phyloP scores from a whole-genome alignment of 2,888 invertebrate genomes.

The Drosophila neoperkinsi region DNA sequence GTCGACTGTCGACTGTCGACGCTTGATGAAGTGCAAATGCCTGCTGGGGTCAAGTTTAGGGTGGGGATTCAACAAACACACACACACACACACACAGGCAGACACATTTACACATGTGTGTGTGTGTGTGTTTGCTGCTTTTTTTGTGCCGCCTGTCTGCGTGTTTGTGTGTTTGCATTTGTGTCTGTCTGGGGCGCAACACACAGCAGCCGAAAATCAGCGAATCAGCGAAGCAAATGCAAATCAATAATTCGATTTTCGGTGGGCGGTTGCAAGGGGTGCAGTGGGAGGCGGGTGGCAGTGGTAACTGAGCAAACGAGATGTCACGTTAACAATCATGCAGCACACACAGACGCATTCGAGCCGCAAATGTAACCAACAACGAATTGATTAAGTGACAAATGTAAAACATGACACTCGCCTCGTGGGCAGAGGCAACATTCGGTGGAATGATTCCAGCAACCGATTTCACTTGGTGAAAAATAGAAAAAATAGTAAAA shows the following conservation, averaged over 20 bases:
- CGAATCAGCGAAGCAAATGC: conserved; percentile 52
- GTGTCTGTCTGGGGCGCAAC: conserved; percentile 37
- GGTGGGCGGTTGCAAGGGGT: neutral
- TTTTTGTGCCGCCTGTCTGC: conserved; percentile 14
- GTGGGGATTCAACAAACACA: conserved; percentile 39
- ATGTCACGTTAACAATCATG: conserved; percentile 22
- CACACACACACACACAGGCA: conserved; percentile 23
- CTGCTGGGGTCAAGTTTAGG: conserved; percentile 76
- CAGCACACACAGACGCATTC: conserved; percentile 10
- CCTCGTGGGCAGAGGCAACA: conserved; percentile 29
- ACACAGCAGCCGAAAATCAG: conserved; percentile 58
- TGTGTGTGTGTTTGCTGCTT: neutral
- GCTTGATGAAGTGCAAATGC: conserved; percentile 75
- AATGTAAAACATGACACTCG: conserved; percentile 60
- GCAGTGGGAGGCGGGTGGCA: neutral
- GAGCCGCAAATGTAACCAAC: conserved; percentile 27
- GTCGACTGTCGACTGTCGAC: conserved; percentile 32
- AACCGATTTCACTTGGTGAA: neutral
- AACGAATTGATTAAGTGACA: conserved; percentile 61
- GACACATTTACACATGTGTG: neutral
- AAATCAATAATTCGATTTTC: conserved; percentile 75
- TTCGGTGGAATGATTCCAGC: neutral
- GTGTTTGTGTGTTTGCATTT: conserved; percentile 38
- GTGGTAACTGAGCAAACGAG: conserved; percentile 8
- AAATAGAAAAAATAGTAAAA: neutral